Evolutionary conservation across 2,888 invertebrate species (phyloP), one percentile per base, ranked within the genome.

Genomic region (Oligia strigilis): DNA sequence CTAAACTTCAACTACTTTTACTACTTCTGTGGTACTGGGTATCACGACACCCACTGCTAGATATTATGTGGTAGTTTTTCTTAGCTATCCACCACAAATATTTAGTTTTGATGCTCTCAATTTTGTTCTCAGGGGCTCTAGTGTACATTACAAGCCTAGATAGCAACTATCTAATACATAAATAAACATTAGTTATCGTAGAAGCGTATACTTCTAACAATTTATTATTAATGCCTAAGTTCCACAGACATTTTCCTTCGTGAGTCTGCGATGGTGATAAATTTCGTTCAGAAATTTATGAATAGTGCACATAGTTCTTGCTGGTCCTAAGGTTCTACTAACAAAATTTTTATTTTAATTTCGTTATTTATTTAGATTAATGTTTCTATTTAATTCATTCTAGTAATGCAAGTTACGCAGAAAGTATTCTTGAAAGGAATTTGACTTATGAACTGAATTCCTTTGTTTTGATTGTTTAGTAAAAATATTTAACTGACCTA

Each of bases 191-290:
- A 69, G 76, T 60, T 83, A 75, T 67, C n/a, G 62, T 52, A 80
- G 72, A 66, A 84, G 71, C 71, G 71, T 74, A 80, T 80, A 80
- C 84, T 77, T 80, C 80, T 84, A 87, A 75, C 77, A 75, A 85
- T 84, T 83, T 87, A 85, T 87, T 87, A 87, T 84, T 85, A 84
- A 85, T 66, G 72, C 36, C 71, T 58, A 74, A 72, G 84, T 80
- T 64, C 80, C 72, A 66, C 84, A 69, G 84, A 87, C 84, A 77
- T 84, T 84, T 86, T 77, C 62, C 80, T 77, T n/a, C 72, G 76
- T 76, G 49, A 70, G 65, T 23, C 70, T 65, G 66, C 70, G 58
- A 67, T 64, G 52, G 84, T 80, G 75, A 85, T 87, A 85, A 85
- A 85, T 85, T 85, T 72, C 36, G 74, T 75, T 84, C 65, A 75